Evolutionary conservation across 2,888 invertebrate genomes (phyloP).

Genomic region (Allacma fusca): DNA sequence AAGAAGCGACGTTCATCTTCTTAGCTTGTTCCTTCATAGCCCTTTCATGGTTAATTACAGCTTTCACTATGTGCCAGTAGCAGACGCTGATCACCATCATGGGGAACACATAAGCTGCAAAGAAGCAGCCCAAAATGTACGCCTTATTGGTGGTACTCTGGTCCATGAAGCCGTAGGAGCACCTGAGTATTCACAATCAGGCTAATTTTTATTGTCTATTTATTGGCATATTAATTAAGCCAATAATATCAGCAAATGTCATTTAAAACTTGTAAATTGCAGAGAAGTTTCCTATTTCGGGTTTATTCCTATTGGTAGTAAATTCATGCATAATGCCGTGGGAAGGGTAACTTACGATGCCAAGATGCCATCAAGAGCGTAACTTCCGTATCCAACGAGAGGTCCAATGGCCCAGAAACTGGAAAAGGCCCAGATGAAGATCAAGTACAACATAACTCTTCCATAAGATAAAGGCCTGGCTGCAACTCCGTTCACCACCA

Average conservation of each 20-base stretch:
- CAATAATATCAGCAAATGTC: too few relatives aligned
- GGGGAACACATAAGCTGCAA: slow-evolving; percentile 80
- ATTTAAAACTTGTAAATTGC: too few relatives aligned
- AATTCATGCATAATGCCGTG: neutral
- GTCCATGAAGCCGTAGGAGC: slow-evolving; percentile 85
- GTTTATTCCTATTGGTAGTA: too few relatives aligned
- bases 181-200: too few relatives aligned
- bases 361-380: slow-evolving; percentile 54
- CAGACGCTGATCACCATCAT: slow-evolving; percentile 83
- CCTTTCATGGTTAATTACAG: slow-evolving; percentile 84
- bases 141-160: slow-evolving; percentile 79
- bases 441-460: slow-evolving; percentile 62
- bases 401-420: slow-evolving; percentile 64
- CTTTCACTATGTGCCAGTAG: slow-evolving; percentile 87
- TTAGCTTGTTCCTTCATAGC: slow-evolving; percentile 89
- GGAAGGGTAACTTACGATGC: slow-evolving; percentile 42
- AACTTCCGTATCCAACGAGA: slow-evolving; percentile 64
- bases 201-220: too few relatives aligned
- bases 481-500: slow-evolving; percentile 63
- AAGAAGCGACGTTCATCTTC: slow-evolving; percentile 91
- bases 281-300: too few relatives aligned
- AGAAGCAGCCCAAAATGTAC: slow-evolving; percentile 81
- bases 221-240: too few relatives aligned
- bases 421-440: slow-evolving; percentile 65
- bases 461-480: slow-evolving; percentile 48